Base-by-base conservation (phyloP, 1,140 invertebrate species). In the Trichonephila clavipes region DNA sequence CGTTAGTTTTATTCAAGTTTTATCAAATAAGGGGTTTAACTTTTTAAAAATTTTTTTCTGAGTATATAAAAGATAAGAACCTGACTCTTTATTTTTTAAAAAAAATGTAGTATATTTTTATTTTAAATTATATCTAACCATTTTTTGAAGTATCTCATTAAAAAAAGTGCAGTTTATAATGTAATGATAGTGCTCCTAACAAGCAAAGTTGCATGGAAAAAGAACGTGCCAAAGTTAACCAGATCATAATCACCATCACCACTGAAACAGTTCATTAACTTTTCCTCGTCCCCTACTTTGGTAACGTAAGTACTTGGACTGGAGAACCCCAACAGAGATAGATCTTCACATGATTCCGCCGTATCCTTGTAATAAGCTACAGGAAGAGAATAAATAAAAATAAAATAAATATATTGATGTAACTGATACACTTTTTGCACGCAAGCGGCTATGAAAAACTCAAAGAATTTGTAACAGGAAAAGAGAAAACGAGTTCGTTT, bases 241-340 rank as follows among this genome's bases (percentile, higher is more conserved):
- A 51, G 12, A 7, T 51, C 2, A 93, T 81, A 88, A 19, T 93
- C 72, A 93, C 92, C 92, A 34, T 93, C 93, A 24, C 83, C 69
- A 44, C 83, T 93, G 64, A 94, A 94, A 58, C 93, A 94, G 64
- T 94, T 94, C n/a, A 58, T 51, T 51, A 94, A 24, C 21, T 85
- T 94, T 72, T 94, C 93, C 64, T 94, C 93, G 19, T 94, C 93
- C 1, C 93, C 93, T 34, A 83, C 77, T 90, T 90, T 94, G 14
- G 93, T 94, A 21, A 94, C 87, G 64, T 94, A 94, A 21, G 93
- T 94, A n/a, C 93, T 94, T 8, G 93, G 93, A 85, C 93, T 94
- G 5, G 93, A 94, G 24, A 94, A 94, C 21, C 93, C 93, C 61
- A 94, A 16, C 72, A 59, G 77, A 34, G 58, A 89, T 0, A 94